Conservation (phyloP, 2,888 invertebrate genomes). For the Drosophila phalerata region DNA sequence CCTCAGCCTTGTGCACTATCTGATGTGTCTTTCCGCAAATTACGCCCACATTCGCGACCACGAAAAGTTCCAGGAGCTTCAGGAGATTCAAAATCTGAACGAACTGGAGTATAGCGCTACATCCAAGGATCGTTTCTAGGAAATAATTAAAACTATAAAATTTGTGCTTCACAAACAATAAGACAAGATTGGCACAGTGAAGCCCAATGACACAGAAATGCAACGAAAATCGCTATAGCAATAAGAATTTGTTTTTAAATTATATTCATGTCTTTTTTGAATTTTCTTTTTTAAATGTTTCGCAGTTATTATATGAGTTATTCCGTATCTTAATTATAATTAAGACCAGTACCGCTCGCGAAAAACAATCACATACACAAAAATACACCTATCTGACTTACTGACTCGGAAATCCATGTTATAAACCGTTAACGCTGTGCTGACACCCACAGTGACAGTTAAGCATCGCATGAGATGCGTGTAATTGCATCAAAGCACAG, state of each 20-base stretch:
- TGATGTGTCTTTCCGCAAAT: slow-evolving; percentile 97
- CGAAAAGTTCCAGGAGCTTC: slow-evolving; percentile 96
- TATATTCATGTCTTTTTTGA: slow-evolving; percentile 15
- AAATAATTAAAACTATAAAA: slow-evolving; percentile 90
- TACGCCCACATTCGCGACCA: slow-evolving; percentile 98
- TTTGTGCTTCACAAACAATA: slow-evolving; percentile 83
- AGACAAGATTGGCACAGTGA: slow-evolving; percentile 25
- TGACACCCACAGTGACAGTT: slow-evolving; percentile 4
- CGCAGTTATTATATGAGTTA: slow-evolving; percentile 31
- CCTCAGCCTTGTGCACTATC: slow-evolving; percentile 95
- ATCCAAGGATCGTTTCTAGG: slow-evolving; percentile 95
- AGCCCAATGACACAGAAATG: slow-evolving; percentile 53
- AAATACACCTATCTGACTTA: neutral
- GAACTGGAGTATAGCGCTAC: slow-evolving; percentile 91
- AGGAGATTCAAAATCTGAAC: slow-evolving; percentile 94
- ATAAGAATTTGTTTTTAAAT: slow-evolving; percentile 42
- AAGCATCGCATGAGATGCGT: slow-evolving; percentile 12
- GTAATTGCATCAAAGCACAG: slow-evolving; percentile 11
- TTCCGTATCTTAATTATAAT: slow-evolving; percentile 19
- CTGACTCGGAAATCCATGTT: neutral
- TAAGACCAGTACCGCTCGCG: slow-evolving; percentile 15
- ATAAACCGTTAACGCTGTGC: neutral
- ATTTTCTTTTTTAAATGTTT: slow-evolving; percentile 18
- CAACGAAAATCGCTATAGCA: slow-evolving; percentile 60
- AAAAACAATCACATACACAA: slow-evolving; percentile 9